Evolutionary conservation across 2,888 invertebrate genomes (phyloP), one percentile per base, ranked within the genome.

Genomic region (Cephonodes hylas): DNA sequence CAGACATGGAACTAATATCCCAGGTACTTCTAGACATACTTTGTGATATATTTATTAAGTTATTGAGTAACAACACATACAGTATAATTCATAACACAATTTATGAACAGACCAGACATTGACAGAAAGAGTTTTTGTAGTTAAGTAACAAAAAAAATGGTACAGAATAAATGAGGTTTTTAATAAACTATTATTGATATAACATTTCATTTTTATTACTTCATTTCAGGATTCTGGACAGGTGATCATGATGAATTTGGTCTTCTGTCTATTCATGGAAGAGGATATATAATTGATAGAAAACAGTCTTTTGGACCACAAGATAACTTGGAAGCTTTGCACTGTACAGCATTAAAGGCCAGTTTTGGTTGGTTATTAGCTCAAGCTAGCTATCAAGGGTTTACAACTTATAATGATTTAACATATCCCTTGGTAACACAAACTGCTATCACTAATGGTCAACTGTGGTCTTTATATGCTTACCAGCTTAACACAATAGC

Each of bases 401-500:
- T 99, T 84, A 97, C 96, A 38, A 96, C 97, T 15, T 97, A 94
- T 80, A 96, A 97, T 72, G 99, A 99, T 70, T 74, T 99, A 18
- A 97, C 97, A 0, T 98, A 98, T 83, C 99, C 99, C 0, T 84
- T 99, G 62, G 95, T 96, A 0, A 96, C 97, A 3, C 99, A 99
- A 93, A 95, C 96, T 15, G 91, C 98, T 13, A 93, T 99, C 42
- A 97, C 98, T 0, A 96, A 99, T 87, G 99, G 99, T 0, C 94
- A 96, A 69, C 81, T 94, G 3, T 98, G 97, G 95, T 96, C 96
- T 0, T 96, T 99, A 69, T 97, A 96, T 79, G 94, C 95, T 13
- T 99, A 99, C 81, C 99, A 99, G 84, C 86, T 99, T 63, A 99
- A 99, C 82, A 99, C 98, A 0, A 93, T 95, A 38, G 78, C 94